Evolutionary conservation across 2,797 vertebrate genomes (phyloP).

Genomic region (Enteromius mattozi): DNA sequence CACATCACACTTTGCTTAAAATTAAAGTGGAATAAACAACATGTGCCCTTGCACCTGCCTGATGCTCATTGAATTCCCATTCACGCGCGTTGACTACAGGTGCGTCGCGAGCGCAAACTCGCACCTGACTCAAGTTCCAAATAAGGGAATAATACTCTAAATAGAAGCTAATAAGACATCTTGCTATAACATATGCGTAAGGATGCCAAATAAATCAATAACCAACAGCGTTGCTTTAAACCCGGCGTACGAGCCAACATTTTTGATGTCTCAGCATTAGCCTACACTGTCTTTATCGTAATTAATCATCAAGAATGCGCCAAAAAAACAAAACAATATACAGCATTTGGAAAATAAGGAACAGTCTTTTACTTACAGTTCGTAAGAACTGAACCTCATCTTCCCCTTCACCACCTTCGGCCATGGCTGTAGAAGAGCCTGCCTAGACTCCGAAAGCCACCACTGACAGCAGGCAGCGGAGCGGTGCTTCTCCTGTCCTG

Average conservation of each 20-base stretch:
- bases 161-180: neutral
- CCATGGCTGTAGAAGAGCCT: constrained; percentile 92
- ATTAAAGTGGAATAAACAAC: constrained; percentile 12
- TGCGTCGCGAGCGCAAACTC: constrained; percentile 60
- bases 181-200: neutral
- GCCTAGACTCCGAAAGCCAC: constrained; percentile 86
- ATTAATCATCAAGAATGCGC: constrained; percentile 22
- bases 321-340: neutral
- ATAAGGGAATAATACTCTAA: constrained; percentile 10
- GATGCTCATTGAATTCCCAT: constrained; percentile 61
- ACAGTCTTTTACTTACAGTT: constrained; percentile 88
- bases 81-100: constrained; percentile 70
- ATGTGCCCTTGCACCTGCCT: constrained; percentile 69
- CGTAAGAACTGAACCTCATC: constrained; percentile 98
- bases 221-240: constrained; percentile 7
- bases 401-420: constrained; percentile 95
- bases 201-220: neutral
- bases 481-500: constrained; percentile 80
- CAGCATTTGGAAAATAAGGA: constrained; percentile 19
- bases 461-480: constrained; percentile 81
- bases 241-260: constrained; percentile 9
- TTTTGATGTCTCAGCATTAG: constrained; percentile 44
- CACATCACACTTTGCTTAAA: neutral
- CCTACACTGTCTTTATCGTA: neutral
- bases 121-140: constrained; percentile 62